phyloP scores from a whole-genome alignment of 2,888 invertebrate species.

The Oscheius sp. region DNA sequence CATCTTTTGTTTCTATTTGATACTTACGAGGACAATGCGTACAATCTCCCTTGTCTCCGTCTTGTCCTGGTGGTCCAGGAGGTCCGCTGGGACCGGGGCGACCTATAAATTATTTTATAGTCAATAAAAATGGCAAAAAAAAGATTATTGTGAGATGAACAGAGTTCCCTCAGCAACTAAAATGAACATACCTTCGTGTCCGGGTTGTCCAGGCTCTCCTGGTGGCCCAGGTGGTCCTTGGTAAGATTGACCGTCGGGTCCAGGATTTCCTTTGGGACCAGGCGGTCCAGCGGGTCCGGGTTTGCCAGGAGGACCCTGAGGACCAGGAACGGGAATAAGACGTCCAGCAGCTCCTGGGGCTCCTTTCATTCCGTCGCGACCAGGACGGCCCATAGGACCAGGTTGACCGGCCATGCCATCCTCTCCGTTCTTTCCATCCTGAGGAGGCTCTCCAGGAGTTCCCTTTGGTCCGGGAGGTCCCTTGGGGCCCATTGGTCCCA shows the following conservation, averaged over 20 bases:
- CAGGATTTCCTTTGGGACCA: conserved; percentile 64
- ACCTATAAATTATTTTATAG: too few relatives aligned
- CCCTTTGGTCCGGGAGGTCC: conserved; percentile 72
- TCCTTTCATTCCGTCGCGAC: conserved; percentile 66
- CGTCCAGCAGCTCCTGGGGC: conserved; percentile 64
- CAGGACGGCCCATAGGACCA: conserved; percentile 64
- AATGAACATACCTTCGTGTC: conserved; percentile 52
- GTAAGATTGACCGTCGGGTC: conserved; percentile 67
- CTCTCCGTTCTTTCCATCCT: conserved; percentile 62
- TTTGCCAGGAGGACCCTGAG: conserved; percentile 65
- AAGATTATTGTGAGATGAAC: too few relatives aligned
- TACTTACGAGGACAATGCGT: conserved; percentile 62
- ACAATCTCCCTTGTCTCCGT: conserved; percentile 65
- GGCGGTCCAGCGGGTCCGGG: conserved; percentile 62
- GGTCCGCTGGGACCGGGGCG: conserved; percentile 62
- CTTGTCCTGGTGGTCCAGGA: conserved; percentile 61
- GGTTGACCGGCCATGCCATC: conserved; percentile 66
- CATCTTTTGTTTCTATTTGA: neutral
- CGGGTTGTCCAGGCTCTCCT: conserved; percentile 64
- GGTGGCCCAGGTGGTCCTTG: conserved; percentile 58
- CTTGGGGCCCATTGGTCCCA: conserved; percentile 64
- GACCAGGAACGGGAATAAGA: conserved; percentile 66
- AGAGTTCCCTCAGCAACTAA: too few relatives aligned
- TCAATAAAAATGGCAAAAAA: too few relatives aligned
- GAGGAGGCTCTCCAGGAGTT: conserved; percentile 64